Percentiles rank a stretch among this genome's conserved stretches.
These are phyloP conservation scores for Eurypyga helias DNA, from an alignment of 2,113 vertebrate species.

Conservation along the genomic window DNA sequence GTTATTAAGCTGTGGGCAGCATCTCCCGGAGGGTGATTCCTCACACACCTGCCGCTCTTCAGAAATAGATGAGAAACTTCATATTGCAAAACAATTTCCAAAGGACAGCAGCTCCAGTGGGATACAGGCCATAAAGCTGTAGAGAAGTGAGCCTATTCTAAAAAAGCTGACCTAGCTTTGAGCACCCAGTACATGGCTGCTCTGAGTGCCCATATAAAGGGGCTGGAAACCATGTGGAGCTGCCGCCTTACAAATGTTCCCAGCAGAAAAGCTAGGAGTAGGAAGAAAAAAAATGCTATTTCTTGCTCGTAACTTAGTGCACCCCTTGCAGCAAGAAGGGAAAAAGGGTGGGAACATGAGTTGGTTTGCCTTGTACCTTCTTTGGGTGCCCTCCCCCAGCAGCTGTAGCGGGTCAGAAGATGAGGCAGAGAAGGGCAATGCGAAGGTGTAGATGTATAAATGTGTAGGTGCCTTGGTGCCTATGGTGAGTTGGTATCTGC, in stretches of 20 bases:
- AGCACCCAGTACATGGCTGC: neutral
- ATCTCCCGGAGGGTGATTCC: conserved; percentile 35
- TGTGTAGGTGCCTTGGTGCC: neutral
- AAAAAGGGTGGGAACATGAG: neutral
- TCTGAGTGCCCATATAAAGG: neutral
- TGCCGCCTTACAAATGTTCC: neutral
- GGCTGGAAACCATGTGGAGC: neutral
- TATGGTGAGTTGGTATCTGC: neutral
- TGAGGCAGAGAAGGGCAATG: neutral
- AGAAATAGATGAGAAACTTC: conserved; percentile 10
- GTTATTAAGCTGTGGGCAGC: conserved; percentile 41
- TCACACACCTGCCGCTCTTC: neutral
- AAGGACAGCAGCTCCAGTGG: neutral
- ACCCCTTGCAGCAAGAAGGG: neutral
- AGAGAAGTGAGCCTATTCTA: neutral
- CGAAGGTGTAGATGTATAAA: no score
- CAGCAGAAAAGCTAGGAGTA: neutral
- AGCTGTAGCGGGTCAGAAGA: neutral
- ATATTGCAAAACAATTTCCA: neutral
- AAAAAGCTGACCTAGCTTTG: neutral
- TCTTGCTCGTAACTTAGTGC: neutral
- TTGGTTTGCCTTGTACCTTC: neutral
- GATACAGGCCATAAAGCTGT: neutral
- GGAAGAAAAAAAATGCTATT: neutral
- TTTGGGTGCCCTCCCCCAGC: accelerated